These are phyloP conservation scores for Pseudoips prasinana DNA, from an alignment of 2,888 invertebrate genomes.

Conservation along the genomic window DNA sequence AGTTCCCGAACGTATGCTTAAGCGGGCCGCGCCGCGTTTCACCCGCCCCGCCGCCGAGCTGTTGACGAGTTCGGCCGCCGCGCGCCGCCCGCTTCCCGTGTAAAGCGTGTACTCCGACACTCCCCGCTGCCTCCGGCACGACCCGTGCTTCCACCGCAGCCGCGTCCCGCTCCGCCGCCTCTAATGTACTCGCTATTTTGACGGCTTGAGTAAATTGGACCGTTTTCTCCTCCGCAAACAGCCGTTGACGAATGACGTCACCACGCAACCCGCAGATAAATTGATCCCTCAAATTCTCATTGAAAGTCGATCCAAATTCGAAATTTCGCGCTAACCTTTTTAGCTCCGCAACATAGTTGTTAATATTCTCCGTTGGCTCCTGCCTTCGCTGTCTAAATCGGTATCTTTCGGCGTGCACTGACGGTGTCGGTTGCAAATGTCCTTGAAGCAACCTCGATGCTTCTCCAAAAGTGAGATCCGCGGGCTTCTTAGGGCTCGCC, in stretches of 20 bases:
- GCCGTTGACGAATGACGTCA: background rate
- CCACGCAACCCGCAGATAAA: background rate
- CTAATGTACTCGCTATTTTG: background rate
- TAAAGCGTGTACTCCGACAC: background rate
- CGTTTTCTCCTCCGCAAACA: background rate
- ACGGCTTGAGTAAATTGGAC: background rate
- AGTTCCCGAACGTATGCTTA: background rate
- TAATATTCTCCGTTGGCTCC: background rate
- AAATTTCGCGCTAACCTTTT: slow-evolving; percentile 2
- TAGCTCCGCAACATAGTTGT: slow-evolving; percentile 1
- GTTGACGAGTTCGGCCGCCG: background rate
- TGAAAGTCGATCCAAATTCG: background rate
- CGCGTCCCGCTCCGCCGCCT: background rate
- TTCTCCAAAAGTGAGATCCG: slow-evolving; percentile 6
- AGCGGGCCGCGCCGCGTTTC: background rate
- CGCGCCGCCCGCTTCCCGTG: background rate
- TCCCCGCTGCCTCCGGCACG: too few relatives aligned
- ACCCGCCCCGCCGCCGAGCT: background rate
- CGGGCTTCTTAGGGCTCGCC: slow-evolving; percentile 19
- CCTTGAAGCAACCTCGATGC: slow-evolving; percentile 2
- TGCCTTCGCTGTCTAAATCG: slow-evolving; percentile 1
- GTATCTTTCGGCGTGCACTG: slow-evolving; percentile 6
- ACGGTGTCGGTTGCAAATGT: slow-evolving; percentile 5
- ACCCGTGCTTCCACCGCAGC: background rate
- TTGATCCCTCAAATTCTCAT: background rate